Evolutionary conservation across 2,113 vertebrate species (phyloP), one percentile per base, ranked within the genome.

Genomic region (Pituophis catenifer): DNA sequence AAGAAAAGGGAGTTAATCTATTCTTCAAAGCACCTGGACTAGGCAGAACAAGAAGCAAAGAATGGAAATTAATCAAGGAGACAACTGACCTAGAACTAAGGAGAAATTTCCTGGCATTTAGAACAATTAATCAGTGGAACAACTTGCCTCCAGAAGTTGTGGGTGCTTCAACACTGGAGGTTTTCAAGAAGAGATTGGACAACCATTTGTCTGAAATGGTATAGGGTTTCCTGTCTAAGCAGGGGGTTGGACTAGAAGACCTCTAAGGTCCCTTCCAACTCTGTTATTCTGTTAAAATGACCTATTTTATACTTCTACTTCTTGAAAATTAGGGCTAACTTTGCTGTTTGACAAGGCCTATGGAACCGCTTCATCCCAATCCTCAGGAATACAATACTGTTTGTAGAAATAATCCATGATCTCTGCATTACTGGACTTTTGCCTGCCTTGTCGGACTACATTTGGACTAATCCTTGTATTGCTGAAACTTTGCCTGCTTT

Each of bases 1-100:
- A 29, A 13, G 26, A 65, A 65, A 0, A 29, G 1, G 3, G 26
- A 0, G 10, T 65, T 0, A 29, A 65, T 0, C 26, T 65, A 13
- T 65, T 13, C 62, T n/a, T 10, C 26, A 65, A 29, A 65, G 26
- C 11, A 2, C 4, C 62, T 12, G 26, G 12, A 50, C 8, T 8
- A 13, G 24, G 1, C 4, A 29, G 26, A 11, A 65, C 11, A 65
- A 65, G 62, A 65, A 65, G 26, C 26, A 29, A 13, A 0, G 1
- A 26, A n/a, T 65, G 26, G 26, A 65, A 62, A 65, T 3, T 65
- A 29, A 12, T 13, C 62, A 65, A 65, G 62, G 62, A n/a, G 26
- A 65, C 3, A 65, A 65, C 1, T 4, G 0, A 65, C 0, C 11
- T 65, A 2, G 62, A 65, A 65, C 11, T 29, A n/a, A 65, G 26